Evolutionary conservation across 2,113 vertebrate species (phyloP).

Genomic region (Myrmecobius fasciatus): DNA sequence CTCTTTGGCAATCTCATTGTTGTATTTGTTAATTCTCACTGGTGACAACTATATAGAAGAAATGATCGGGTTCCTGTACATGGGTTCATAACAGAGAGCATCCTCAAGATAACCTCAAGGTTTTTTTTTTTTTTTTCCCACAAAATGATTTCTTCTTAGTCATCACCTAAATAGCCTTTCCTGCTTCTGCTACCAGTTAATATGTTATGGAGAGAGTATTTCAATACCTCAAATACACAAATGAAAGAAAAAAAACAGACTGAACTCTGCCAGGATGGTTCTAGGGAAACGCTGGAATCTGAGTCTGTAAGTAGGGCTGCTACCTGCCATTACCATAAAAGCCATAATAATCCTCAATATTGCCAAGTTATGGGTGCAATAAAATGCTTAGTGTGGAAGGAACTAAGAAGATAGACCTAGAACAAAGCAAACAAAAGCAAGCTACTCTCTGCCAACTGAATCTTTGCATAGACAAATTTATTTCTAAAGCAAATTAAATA

Average conservation of each 20-base stretch:
- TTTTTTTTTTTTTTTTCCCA: conserved; percentile 35
- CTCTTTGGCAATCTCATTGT: conserved; percentile 34
- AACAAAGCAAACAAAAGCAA: conserved; percentile 19
- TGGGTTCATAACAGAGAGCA: conserved; percentile 54
- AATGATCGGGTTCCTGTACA: conserved; percentile 35
- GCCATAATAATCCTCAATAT: conserved; percentile 84
- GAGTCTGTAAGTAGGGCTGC: conserved; percentile 56
- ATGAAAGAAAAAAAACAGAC: conserved; percentile 68
- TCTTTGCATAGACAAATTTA: neutral
- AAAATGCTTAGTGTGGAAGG: conserved; percentile 70
- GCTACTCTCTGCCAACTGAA: neutral
- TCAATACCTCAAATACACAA: conserved; percentile 71
- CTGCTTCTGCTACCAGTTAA: conserved; percentile 58
- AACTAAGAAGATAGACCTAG: conserved; percentile 61
- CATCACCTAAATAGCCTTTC: conserved; percentile 67
- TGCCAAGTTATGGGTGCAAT: conserved; percentile 73
- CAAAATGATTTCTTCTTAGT: conserved; percentile 58
- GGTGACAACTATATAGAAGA: conserved; percentile 37
- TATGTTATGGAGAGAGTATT: conserved; percentile 66
- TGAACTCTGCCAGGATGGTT: conserved; percentile 58
- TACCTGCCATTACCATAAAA: conserved; percentile 81
- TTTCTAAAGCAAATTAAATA: conserved; percentile 14
- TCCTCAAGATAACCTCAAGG: conserved; percentile 65
- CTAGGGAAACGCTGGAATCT: conserved; percentile 62
- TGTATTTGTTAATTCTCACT: conserved; percentile 39